Conservation (phyloP, 2,113 vertebrate species). For the Hirundichthys speculiger region DNA sequence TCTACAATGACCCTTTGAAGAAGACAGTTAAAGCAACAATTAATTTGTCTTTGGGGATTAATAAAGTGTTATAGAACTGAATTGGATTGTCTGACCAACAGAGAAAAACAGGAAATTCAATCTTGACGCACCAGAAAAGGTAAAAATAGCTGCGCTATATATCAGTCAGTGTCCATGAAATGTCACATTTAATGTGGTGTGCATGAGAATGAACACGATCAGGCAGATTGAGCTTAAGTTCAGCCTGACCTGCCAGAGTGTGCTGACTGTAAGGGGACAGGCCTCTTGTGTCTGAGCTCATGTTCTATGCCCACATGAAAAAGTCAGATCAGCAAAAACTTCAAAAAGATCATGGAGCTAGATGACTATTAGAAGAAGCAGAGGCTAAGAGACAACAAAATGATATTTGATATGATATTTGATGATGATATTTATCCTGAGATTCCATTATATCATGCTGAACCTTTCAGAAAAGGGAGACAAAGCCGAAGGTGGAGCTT, state of each 20-base stretch:
- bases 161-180: constrained; percentile 24
- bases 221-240: background rate
- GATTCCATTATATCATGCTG: constrained; percentile 26
- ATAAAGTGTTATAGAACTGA: too few relatives aligned
- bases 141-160: background rate
- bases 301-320: constrained; percentile 19
- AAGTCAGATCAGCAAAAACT: constrained; percentile 51
- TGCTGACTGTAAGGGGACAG: background rate
- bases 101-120: constrained; percentile 18
- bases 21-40: too few relatives aligned
- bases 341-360: constrained; percentile 29
- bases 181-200: constrained; percentile 13
- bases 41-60: too few relatives aligned
- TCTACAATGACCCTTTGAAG: too few relatives aligned
- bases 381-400: constrained; percentile 21
- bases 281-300: background rate
- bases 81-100: background rate
- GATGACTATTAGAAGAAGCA: constrained; percentile 13
- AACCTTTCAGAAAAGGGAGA: constrained; percentile 4
- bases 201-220: background rate
- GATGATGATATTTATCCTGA: background rate
- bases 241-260: background rate
- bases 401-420: too few relatives aligned
- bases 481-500: background rate
- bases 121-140: constrained; percentile 29